Evolutionary conservation across 2,113 vertebrate species (phyloP).

Genomic region (Neoarius graeffei): DNA sequence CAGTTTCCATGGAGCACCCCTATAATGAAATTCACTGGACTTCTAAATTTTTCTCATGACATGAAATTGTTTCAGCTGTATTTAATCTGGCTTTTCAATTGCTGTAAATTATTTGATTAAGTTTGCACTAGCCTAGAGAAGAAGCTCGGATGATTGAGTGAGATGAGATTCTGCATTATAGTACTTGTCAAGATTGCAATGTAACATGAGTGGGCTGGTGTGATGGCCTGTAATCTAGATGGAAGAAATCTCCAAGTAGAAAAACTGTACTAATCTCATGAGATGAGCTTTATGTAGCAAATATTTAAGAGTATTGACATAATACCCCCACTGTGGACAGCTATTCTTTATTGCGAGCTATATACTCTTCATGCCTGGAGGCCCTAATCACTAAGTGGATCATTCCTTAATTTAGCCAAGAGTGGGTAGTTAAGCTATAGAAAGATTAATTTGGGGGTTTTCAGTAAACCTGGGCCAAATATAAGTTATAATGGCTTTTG

Average conservation of each 20-base stretch:
- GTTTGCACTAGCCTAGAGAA: slow-evolving; percentile 29
- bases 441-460: slow-evolving; percentile 9
- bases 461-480: slow-evolving; percentile 1
- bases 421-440: slow-evolving; percentile 47
- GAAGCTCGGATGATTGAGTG: slow-evolving; percentile 36
- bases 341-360: slow-evolving; percentile 43
- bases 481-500: background rate
- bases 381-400: slow-evolving; percentile 40
- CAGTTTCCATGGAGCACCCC: slow-evolving; percentile 30
- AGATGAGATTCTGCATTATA: slow-evolving; percentile 45
- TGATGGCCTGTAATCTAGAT: background rate
- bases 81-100: slow-evolving; percentile 60
- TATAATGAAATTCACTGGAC: slow-evolving; percentile 55
- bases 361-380: slow-evolving; percentile 23
- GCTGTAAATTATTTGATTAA: slow-evolving; percentile 57
- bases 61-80: slow-evolving; percentile 51
- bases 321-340: slow-evolving; percentile 15
- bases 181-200: slow-evolving; percentile 1
- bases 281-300: background rate
- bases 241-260: slow-evolving; percentile 24
- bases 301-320: background rate
- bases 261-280: slow-evolving; percentile 5
- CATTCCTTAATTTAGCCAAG: slow-evolving; percentile 52
- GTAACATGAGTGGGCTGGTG: background rate
- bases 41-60: slow-evolving; percentile 38